A percentile compares a stretch with the other conserved stretches of the same genome.
Evolutionary conservation across 2,113 vertebrate genomes (phyloP).

Genomic region (Zosterops borbonicus): DNA sequence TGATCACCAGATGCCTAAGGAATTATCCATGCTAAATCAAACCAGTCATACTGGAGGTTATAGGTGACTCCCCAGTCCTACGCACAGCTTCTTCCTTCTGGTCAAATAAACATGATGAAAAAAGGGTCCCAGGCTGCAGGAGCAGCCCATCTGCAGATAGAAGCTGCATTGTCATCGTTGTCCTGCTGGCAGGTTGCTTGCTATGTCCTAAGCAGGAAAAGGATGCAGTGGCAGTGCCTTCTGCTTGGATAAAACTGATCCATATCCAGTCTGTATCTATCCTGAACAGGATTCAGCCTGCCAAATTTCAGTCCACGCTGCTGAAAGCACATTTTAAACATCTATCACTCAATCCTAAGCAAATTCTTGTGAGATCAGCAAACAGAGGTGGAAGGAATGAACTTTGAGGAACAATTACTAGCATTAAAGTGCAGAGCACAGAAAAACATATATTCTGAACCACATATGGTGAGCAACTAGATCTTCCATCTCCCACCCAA

Average conservation of each 20-base stretch:
- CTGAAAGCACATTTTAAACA: background rate
- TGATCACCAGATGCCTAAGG: slow-evolving; percentile 2
- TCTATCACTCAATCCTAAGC: background rate
- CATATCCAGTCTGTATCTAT: background rate
- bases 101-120: background rate
- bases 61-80: background rate
- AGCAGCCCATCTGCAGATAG: background rate
- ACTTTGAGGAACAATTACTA: background rate
- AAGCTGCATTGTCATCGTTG: accelerated
- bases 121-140: background rate
- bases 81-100: background rate
- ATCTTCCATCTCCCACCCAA: background rate
- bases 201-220: background rate
- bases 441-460: background rate
- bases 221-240: background rate
- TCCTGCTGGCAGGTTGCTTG: background rate
- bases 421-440: background rate
- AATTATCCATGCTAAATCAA: background rate
- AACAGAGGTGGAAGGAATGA: background rate
- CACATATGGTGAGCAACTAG: background rate
- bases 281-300: background rate
- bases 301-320: background rate
- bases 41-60: background rate
- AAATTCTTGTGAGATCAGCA: background rate
- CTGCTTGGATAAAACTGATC: background rate